Percentiles rank a stretch among this genome's conserved stretches.
phyloP scores from a whole-genome alignment of 2,888 invertebrate species.

The Nipponacmea schrenckii region DNA sequence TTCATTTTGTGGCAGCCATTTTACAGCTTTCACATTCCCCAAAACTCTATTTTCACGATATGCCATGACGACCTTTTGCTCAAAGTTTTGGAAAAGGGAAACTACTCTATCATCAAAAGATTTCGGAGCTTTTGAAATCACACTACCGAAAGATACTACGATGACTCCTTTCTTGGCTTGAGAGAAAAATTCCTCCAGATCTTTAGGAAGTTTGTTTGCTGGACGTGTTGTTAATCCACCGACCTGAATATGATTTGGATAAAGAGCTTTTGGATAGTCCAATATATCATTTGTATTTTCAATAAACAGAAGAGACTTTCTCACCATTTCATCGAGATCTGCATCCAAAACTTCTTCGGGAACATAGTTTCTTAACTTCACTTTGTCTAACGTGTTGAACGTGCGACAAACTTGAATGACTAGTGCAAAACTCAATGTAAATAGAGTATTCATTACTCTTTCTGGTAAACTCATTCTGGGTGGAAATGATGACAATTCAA shows the following conservation, averaged over 20 bases:
- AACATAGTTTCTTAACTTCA: background rate
- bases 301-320: constrained; percentile 29
- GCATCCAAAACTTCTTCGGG: background rate
- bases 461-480: constrained; percentile 15
- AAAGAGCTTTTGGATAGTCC: constrained; percentile 33
- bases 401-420: background rate
- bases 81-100: constrained; percentile 16
- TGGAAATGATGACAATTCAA: background rate
- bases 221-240: constrained; percentile 39
- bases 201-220: constrained; percentile 29
- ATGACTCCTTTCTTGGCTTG: constrained; percentile 35
- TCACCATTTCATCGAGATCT: constrained; percentile 14
- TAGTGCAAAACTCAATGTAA: background rate
- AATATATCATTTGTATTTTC: constrained; percentile 37
- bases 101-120: constrained; percentile 23
- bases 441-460: constrained; percentile 10
- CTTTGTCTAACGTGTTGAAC: background rate
- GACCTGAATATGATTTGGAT: constrained; percentile 38
- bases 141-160: constrained; percentile 41
- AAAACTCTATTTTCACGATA: constrained; percentile 20
- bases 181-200: constrained; percentile 33
- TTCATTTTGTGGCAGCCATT: constrained; percentile 47
- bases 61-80: constrained; percentile 26
- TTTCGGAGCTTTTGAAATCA: constrained; percentile 23
- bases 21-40: constrained; percentile 28